Evolutionary conservation across 2,888 invertebrate genomes (phyloP), one percentile per base, ranked within the genome.

Genomic region (Liopterus haemorrhoidalis): DNA sequence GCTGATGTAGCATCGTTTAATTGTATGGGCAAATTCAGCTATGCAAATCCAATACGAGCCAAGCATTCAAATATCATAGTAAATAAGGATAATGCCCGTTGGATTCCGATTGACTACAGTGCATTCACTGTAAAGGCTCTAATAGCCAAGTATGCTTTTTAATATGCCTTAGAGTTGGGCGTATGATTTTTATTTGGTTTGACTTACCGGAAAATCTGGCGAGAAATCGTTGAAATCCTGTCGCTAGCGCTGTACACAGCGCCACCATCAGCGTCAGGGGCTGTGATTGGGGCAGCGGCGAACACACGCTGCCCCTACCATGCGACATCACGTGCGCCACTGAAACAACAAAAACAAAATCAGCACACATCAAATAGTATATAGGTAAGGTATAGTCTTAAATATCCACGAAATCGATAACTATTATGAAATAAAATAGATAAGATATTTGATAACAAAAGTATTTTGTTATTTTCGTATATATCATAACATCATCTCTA

Each of bases 151-250:
- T 16, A 30, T 15, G 24, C 27, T 27, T 37, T 16, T 37, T 16
- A 25, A 25, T 37, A 18, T 25, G 37, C 18, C 11, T 28, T 28
- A 25, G 3, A 25, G 2, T 25, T 12, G 4, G 25, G 4, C 4
- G n/a, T 28, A 14, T 11, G 15, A 37, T 37, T 14, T 25, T 3
- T 32, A 2, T 18, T 8, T n/a, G 3, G 3, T 12, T 3, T 3
- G 9, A 66, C 72, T 73, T 67, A 76, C 75, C 75, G 73, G 75
- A 74, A 65, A 75, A 72, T 68, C 74, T 73, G 64, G 73, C 74
- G 68, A 75, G 71, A 70, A 75, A 75, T 64, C 67, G 66, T 57
- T 68, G 67, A 60, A 69, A 67, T 59, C 66, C 67, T 60, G 67
- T 68, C 64, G 68, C 65, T 55, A 68, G 65, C 42, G 51, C 37